A percentile compares a stretch with the other conserved stretches of the same genome.
These are phyloP conservation scores for Gila robusta DNA, from an alignment of 2,797 vertebrate species.

Conservation along the genomic window DNA sequence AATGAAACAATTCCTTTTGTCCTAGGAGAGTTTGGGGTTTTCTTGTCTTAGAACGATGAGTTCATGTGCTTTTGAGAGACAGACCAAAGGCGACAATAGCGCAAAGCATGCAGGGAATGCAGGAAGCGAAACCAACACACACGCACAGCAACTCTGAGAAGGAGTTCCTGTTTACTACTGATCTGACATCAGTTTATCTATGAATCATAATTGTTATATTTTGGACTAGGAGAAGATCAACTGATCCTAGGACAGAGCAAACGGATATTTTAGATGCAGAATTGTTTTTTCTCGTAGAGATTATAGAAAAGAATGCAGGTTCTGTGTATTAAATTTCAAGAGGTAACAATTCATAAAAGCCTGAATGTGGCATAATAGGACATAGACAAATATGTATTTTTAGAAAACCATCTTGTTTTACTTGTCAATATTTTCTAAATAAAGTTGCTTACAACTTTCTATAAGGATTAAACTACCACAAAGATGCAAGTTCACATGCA, in stretches of 20 bases:
- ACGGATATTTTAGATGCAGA: not conserved
- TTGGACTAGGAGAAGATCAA: not conserved
- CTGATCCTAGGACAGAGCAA: conserved; percentile 33
- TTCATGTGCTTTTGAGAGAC: conserved; percentile 59
- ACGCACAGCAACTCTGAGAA: not conserved
- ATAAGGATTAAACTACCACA: not conserved
- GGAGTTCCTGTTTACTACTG: conserved; percentile 25
- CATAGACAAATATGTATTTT: not conserved
- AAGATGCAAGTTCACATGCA: not conserved
- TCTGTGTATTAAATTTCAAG: not conserved
- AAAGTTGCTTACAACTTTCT: not conserved
- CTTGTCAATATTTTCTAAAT: not conserved
- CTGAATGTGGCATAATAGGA: not conserved
- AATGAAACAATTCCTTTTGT: conserved; percentile 47
- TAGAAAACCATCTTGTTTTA: not conserved
- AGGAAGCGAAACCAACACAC: conserved; percentile 78
- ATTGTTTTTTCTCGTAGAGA: not conserved
- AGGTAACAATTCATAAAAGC: not conserved
- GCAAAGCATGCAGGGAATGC: conserved; percentile 72
- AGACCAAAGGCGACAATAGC: conserved; percentile 64
- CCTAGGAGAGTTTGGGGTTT: conserved; percentile 52
- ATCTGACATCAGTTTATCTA: conserved; percentile 38
- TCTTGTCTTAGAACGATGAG: conserved; percentile 56
- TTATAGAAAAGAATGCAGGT: conserved; percentile 1
- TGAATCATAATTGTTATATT: not conserved